Percentiles rank a stretch among this genome's conserved stretches.
Conservation (phyloP, 2,113 vertebrate species). For the Bostrychus sinensis region DNA sequence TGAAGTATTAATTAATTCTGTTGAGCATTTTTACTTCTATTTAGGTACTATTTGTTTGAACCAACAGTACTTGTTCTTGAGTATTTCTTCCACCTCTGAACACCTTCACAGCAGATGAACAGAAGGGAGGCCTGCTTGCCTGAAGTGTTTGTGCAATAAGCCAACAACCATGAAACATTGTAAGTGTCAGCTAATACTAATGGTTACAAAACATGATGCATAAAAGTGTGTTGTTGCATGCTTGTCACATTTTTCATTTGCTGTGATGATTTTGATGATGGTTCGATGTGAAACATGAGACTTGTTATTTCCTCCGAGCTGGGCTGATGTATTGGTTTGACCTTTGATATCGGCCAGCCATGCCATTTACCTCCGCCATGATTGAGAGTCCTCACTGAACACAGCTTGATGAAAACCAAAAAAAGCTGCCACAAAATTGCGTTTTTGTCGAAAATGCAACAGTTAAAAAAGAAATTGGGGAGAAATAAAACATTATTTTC, state of each 20-base stretch:
- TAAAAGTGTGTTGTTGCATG: slow-evolving; percentile 38
- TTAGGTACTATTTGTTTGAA: too few species aligned
- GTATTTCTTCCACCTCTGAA: too few species aligned
- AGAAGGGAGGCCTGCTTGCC: slow-evolving; percentile 23
- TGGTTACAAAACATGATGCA: slow-evolving; percentile 25
- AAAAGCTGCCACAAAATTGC: slow-evolving; percentile 9
- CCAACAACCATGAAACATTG: slow-evolving; percentile 5
- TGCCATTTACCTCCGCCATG: slow-evolving; percentile 53
- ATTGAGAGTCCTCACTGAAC: slow-evolving; percentile 46
- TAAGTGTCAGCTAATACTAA: slow-evolving; percentile 4
- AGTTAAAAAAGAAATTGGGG: slow-evolving; percentile 15
- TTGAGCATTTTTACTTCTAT: too few species aligned
- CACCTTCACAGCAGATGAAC: slow-evolving; percentile 16
- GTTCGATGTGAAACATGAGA: slow-evolving; percentile 35
- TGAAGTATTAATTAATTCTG: too few species aligned
- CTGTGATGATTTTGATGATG: slow-evolving; percentile 38
- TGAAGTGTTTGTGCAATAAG: slow-evolving; percentile 11
- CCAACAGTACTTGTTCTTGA: too few species aligned
- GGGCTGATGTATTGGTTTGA: slow-evolving; percentile 62
- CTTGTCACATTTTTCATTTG: slow-evolving; percentile 43
- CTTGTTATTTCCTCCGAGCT: slow-evolving; percentile 50
- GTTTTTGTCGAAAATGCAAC: slow-evolving; percentile 13
- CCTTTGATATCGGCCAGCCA: slow-evolving; percentile 50
- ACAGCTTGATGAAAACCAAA: slow-evolving; percentile 33
- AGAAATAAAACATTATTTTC: slow-evolving; percentile 16